Conservation (phyloP, 2,797 vertebrate species). For the Paratrypauchen microcephalus region DNA sequence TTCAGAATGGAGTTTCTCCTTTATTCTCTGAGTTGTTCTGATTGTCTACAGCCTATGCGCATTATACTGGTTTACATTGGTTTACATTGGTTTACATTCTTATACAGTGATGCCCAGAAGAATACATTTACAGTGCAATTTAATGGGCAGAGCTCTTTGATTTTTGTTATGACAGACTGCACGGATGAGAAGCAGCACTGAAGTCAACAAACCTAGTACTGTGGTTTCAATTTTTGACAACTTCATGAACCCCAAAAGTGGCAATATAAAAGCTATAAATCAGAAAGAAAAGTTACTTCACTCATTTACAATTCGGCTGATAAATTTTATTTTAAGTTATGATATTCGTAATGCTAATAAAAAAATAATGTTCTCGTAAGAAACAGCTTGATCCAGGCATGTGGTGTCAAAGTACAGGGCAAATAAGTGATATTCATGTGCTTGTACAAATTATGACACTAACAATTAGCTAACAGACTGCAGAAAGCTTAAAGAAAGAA, state of each 20-base stretch:
- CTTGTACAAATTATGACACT: too few species aligned
- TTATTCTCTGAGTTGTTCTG: conserved; percentile 33
- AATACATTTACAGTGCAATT: conserved; percentile 65
- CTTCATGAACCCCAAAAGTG: background rate
- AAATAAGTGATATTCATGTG: too few species aligned
- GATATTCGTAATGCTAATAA: background rate
- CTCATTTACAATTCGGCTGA: too few species aligned
- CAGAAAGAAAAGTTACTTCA: background rate
- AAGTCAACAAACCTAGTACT: conserved; percentile 44
- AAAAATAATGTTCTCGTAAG: background rate
- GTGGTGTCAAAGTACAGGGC: background rate
- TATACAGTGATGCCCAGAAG: conserved; percentile 44
- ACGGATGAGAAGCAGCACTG: conserved; percentile 41
- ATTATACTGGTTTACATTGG: conserved; percentile 43
- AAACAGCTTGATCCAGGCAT: background rate
- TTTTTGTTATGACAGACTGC: conserved; percentile 72
- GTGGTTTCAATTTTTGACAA: conserved; percentile 19
- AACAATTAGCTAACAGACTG: background rate
- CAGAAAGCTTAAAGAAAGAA: background rate
- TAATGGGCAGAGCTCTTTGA: conserved; percentile 48
- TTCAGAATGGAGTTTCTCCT: conserved; percentile 46
- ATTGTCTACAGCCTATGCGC: conserved; percentile 42
- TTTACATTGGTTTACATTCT: conserved; percentile 48
- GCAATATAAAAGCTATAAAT: background rate
- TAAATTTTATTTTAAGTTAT: background rate